Base-by-base conservation (phyloP, 92 coral and sea anemone species). In the Phenganax subtilis region DNA sequence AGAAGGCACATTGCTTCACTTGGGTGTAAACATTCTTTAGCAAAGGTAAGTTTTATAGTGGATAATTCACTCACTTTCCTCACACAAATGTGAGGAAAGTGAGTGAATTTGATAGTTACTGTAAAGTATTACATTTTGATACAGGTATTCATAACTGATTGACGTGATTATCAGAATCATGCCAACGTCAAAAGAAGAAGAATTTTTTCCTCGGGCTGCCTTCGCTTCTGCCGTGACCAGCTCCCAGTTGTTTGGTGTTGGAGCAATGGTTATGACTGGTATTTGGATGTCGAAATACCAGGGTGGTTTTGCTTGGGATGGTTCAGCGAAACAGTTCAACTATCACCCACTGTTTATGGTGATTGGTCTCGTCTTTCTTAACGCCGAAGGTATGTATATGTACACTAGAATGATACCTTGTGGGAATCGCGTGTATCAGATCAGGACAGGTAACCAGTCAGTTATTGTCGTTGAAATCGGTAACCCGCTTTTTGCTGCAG, bases 301-400 rank as follows among this genome's bases (percentile, higher is more conserved):
- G 65, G 83, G 74, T 17, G 83, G 83, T 6, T 79, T 63, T 79
- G 83, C 44, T 44, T 79, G 83, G 83, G 74, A 79, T 55, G 83
- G 83, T 9, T 61, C 83, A 14, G 63, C 54, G 20, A 63, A 65
- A 54, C 74, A 79, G 30, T 79, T 79, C 56, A 79, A 79, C 62
- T 79, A 79, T 64, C 83, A 79, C 53, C 83, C 83, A 37, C 62
- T 79, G 51, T 79, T 79, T 10, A 79, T 79, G 83, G 74, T 79
- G 29, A 79, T 79, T 25, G 83, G 83, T 47, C 67, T 79, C 72
- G 83, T 64, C 12, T 79, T 79, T 69, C 65, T 79, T 17, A 79
- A 79, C 63, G 83, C 74, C n/a, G 59, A 79, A 79, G 83, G 83
- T 79, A 79, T 7, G 73, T 29, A 30, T 30, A 0, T 30, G 11